These are phyloP conservation scores for Mionectes olivaceus DNA, from an alignment of 2,797 vertebrate species.

Conservation along the genomic window DNA sequence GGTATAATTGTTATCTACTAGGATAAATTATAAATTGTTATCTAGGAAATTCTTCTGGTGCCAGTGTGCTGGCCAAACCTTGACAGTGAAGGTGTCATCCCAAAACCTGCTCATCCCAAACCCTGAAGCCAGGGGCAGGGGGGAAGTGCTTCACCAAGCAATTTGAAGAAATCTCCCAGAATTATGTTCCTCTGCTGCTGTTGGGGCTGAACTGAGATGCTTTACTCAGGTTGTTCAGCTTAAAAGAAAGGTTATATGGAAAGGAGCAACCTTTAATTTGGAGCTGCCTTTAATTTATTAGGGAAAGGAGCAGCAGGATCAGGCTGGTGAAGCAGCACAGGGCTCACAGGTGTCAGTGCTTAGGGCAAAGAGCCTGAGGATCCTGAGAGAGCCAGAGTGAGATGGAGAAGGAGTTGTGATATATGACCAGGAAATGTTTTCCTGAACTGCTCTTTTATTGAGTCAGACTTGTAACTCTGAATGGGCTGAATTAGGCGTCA, in stretches of 20 bases:
- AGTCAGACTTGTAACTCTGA: fast-evolving
- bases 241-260: background rate
- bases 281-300: no score
- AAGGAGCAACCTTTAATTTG: background rate
- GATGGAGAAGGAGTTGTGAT: background rate
- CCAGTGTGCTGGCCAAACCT: background rate
- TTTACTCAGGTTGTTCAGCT: background rate
- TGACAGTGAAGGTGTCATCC: background rate
- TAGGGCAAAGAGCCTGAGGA: background rate
- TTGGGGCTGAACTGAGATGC: background rate
- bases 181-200: background rate
- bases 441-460: background rate
- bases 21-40: no score
- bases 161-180: background rate
- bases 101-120: background rate
- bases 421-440: background rate
- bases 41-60: background rate
- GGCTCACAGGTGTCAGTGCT: fast-evolving
- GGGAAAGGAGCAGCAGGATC: background rate
- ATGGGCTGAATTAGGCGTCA: background rate
- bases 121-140: background rate
- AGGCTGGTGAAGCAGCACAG: background rate
- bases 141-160: background rate
- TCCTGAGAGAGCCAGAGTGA: background rate
- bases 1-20: background rate